A percentile compares a stretch with the other conserved stretches of the same genome.
These are phyloP conservation scores for Anolis sagrei DNA, from an alignment of 2,113 vertebrate genomes.

Conservation along the genomic window DNA sequence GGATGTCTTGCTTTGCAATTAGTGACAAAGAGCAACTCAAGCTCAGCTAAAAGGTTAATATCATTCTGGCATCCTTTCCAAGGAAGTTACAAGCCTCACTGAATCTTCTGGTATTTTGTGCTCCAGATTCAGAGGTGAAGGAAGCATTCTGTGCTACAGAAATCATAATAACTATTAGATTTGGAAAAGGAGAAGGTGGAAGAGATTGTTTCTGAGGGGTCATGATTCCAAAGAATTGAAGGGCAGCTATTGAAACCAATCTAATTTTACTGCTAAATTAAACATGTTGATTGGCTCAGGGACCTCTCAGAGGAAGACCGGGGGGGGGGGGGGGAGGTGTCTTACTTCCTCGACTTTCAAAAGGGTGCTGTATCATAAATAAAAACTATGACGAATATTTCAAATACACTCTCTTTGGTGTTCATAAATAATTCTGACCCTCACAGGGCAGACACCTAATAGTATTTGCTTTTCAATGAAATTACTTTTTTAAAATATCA, in stretches of 20 bases:
- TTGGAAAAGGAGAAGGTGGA: background rate
- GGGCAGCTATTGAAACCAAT: conserved; percentile 45
- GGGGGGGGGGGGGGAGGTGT: background rate
- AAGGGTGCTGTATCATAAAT: background rate
- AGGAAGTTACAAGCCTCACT: conserved; percentile 35
- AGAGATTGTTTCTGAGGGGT: conserved; percentile 27
- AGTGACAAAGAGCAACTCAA: conserved; percentile 1
- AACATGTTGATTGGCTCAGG: conserved; percentile 2
- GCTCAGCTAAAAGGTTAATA: conserved; percentile 44
- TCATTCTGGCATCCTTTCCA: conserved; percentile 30
- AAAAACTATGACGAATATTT: conserved; percentile 5
- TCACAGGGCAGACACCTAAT: background rate
- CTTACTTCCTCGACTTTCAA: conserved; percentile 5
- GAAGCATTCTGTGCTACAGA: conserved; percentile 7
- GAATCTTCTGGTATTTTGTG: conserved; percentile 14
- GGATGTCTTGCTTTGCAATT: conserved; percentile 32
- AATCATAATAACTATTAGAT: background rate
- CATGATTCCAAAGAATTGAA: conserved; percentile 23
- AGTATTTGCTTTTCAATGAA: background rate
- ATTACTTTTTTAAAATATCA: background rate
- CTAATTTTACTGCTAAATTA: conserved; percentile 57
- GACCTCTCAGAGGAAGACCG: background rate
- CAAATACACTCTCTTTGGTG: background rate
- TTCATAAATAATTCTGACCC: background rate
- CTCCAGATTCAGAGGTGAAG: background rate